phyloP scores from a whole-genome alignment of 2,113 vertebrate genomes.

The Macquaria australasica region DNA sequence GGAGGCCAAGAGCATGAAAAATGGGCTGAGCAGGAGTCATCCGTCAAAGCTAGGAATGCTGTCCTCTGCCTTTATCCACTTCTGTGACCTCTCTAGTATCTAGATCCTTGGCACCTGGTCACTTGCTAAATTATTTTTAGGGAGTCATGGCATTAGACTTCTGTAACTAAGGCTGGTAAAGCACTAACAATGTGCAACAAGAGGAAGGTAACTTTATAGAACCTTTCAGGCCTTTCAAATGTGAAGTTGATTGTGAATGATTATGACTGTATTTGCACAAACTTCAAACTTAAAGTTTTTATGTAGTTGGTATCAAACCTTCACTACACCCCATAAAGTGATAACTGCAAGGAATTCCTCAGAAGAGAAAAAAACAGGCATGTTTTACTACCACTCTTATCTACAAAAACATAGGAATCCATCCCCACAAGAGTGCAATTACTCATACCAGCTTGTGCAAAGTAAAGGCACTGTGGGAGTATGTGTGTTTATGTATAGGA shows the following conservation, averaged over 20 bases:
- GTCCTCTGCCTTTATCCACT: constrained; percentile 55
- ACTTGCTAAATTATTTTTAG: constrained; percentile 58
- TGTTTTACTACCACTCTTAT: constrained; percentile 44
- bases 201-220: constrained; percentile 28
- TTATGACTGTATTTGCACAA: neutral
- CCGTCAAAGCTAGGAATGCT: constrained; percentile 75
- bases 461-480: constrained; percentile 36
- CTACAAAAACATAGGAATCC: constrained; percentile 44
- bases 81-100: constrained; percentile 45
- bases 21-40: constrained; percentile 67
- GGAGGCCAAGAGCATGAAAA: constrained; percentile 71
- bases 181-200: constrained; percentile 12
- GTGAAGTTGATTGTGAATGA: neutral
- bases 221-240: constrained; percentile 18
- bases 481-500: constrained; percentile 20
- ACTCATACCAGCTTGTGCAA: constrained; percentile 50
- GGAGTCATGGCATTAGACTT: constrained; percentile 37
- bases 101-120: constrained; percentile 49
- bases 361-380: neutral
- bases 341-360: neutral
- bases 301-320: neutral
- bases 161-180: neutral
- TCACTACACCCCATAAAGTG: neutral
- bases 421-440: constrained; percentile 24
- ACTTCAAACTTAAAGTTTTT: neutral